These are phyloP conservation scores for Caenorhabditis sp. DNA, from an alignment of 2,888 invertebrate genomes.

Conservation along the genomic window DNA sequence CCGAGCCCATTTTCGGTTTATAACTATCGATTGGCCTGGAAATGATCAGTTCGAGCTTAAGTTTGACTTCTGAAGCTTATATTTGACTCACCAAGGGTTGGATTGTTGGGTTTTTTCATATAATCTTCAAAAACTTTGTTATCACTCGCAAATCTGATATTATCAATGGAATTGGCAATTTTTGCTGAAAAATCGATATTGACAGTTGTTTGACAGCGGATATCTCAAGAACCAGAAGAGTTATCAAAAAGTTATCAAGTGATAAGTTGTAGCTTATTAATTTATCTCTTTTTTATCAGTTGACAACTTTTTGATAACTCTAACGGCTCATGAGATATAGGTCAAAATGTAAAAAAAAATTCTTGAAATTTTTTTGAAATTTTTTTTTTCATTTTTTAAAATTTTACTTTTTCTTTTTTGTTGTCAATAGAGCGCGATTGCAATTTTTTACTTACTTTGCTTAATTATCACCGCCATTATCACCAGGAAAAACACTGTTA, in stretches of 20 bases:
- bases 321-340: too few relatives aligned
- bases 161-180: not conserved
- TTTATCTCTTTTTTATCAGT: too few relatives aligned
- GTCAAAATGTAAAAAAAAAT: too few relatives aligned
- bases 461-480: not conserved
- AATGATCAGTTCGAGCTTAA: not conserved
- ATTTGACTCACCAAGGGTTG: not conserved
- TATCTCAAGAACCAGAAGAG: too few relatives aligned
- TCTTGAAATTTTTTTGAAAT: too few relatives aligned
- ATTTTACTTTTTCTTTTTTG: too few relatives aligned
- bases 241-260: too few relatives aligned
- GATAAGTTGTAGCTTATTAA: too few relatives aligned
- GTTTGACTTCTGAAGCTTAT: too few relatives aligned
- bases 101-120: not conserved
- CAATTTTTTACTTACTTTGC: not conserved
- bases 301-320: too few relatives aligned
- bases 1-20: constrained; percentile 51
- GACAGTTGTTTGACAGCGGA: too few relatives aligned
- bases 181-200: not conserved
- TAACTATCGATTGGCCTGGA: constrained; percentile 42
- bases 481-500: constrained; percentile 21
- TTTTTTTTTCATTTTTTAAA: too few relatives aligned
- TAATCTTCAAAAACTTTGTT: not conserved
- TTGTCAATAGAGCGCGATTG: not conserved
- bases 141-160: not conserved